A percentile compares a stretch with the other conserved stretches of the same genome.
phyloP scores from a whole-genome alignment of 2,113 vertebrate genomes.

The Apteryx mantelli region DNA sequence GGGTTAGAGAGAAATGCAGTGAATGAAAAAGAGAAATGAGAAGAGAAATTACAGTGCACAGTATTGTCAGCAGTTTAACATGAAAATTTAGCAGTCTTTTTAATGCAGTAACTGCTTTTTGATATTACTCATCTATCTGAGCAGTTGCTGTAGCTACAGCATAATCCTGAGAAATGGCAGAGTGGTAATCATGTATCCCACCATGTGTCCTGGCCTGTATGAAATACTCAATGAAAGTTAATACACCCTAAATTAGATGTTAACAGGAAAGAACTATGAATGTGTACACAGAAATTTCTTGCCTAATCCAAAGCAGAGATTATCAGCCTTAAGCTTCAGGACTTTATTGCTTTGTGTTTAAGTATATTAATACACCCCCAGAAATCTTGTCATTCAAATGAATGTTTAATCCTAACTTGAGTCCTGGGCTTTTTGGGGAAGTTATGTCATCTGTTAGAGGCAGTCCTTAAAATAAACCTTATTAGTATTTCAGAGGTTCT shows the following conservation, averaged over 20 bases:
- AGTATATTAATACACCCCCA: background rate
- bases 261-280: background rate
- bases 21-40: background rate
- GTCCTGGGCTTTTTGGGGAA: background rate
- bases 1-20: background rate
- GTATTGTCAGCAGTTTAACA: background rate
- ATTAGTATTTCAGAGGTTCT: background rate
- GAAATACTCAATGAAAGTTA: background rate
- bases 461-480: background rate
- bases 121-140: background rate
- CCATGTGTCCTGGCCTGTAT: background rate
- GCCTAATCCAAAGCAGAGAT: background rate
- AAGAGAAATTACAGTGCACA: background rate
- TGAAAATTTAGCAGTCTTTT: background rate
- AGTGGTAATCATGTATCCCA: background rate
- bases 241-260: background rate
- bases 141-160: conserved; percentile 50
- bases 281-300: background rate
- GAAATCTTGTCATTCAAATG: background rate
- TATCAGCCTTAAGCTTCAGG: background rate
- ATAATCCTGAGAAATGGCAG: background rate
- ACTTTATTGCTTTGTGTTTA: background rate
- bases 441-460: background rate
- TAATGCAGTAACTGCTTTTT: background rate
- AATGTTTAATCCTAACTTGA: background rate